These are phyloP conservation scores for Pipistrellus nathusii DNA, from an alignment of 2,797 vertebrate genomes.

Conservation along the genomic window DNA sequence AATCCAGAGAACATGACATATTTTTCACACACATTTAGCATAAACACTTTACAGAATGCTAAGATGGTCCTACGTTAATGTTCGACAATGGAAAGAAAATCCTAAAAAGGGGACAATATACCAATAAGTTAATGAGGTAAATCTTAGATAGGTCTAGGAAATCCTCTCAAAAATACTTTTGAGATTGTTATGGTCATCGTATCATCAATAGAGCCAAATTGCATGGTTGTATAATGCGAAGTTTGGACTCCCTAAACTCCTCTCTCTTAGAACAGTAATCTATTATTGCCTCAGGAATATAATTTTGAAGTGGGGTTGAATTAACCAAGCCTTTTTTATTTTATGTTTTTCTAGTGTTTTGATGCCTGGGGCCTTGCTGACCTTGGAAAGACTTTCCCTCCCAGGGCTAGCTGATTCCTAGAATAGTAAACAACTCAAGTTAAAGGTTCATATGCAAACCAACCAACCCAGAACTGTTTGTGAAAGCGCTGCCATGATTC, in stretches of 20 bases:
- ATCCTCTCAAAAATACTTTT: conserved; percentile 24
- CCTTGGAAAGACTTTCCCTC: not conserved
- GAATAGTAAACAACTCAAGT: not conserved
- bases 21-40: not conserved
- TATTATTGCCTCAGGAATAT: not conserved
- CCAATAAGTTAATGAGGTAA: not conserved
- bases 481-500: not conserved
- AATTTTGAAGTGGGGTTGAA: not conserved
- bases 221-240: not conserved
- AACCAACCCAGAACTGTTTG: not conserved
- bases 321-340: conserved; percentile 15
- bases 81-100: not conserved
- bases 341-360: conserved; percentile 31
- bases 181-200: not conserved
- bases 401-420: not conserved
- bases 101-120: not conserved
- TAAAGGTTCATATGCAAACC: not conserved
- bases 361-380: not conserved
- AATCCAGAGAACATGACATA: not conserved
- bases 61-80: not conserved
- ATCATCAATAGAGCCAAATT: not conserved
- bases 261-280: not conserved
- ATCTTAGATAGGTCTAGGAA: conserved; percentile 1
- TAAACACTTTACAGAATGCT: not conserved
- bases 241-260: not conserved